phyloP scores from a whole-genome alignment of 2,888 invertebrate genomes.

The Terebella lapidaria region DNA sequence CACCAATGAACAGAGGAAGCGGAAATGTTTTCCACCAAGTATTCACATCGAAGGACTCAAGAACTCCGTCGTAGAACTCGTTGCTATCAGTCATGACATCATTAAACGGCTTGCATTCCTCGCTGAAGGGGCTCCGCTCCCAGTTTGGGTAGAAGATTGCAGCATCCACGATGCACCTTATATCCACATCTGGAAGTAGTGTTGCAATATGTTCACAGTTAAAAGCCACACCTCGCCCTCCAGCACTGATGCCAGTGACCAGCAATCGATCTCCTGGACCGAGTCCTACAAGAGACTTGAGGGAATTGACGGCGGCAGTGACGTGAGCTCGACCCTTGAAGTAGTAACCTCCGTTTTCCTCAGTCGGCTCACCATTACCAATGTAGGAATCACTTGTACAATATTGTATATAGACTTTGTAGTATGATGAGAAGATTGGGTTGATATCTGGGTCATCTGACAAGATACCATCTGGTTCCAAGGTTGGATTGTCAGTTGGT shows the following conservation, averaged over 20 bases:
- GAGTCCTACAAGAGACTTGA: background rate
- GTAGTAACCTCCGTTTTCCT: background rate
- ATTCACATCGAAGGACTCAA: background rate
- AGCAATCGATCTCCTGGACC: background rate
- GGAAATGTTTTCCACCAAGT: background rate
- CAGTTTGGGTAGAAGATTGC: background rate
- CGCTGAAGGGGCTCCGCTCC: background rate
- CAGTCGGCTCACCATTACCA: background rate
- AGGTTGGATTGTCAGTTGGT: too few relatives aligned
- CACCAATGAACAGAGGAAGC: too few relatives aligned
- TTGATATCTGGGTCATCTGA: too few relatives aligned
- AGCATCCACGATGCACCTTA: background rate
- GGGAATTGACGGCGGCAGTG: background rate
- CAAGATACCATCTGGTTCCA: too few relatives aligned
- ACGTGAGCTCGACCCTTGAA: background rate
- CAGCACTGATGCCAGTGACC: background rate
- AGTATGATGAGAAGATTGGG: too few relatives aligned
- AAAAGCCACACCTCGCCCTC: background rate
- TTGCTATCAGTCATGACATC: background rate
- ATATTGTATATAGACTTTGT: too few relatives aligned
- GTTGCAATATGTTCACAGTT: background rate
- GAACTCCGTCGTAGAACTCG: background rate
- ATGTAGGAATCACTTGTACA: too few relatives aligned
- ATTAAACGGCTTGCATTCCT: background rate
- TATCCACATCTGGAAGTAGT: background rate